Conservation (phyloP, 37 sponge, comb jelly and placozoan species). For the Aphrocallistes beatrix region DNA sequence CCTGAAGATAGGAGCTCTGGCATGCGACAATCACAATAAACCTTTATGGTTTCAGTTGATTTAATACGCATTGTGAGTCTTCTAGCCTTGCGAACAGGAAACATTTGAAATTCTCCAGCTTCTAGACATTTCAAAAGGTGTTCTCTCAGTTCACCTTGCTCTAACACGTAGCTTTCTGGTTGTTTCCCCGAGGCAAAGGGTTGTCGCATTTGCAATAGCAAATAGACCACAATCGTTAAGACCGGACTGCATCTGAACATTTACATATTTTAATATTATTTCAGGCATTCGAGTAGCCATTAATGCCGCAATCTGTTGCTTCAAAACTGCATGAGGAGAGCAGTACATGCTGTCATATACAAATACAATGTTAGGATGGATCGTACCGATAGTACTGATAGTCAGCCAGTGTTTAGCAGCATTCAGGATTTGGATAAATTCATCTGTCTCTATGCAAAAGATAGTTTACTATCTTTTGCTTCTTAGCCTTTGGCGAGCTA, state of each 20-base stretch:
- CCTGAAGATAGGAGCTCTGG: neutral
- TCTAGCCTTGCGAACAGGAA: neutral
- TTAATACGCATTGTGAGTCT: neutral
- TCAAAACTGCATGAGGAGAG: neutral
- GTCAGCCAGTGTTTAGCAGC: slow-evolving; percentile 28
- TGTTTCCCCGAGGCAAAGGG: slow-evolving; percentile 20
- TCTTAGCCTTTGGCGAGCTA: neutral
- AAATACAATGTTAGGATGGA: slow-evolving; percentile 15
- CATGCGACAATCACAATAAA: slow-evolving; percentile 18
- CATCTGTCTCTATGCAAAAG: neutral
- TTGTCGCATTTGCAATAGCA: slow-evolving; percentile 22
- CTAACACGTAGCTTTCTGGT: neutral
- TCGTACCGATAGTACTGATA: slow-evolving; percentile 7
- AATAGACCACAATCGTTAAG: slow-evolving; percentile 24
- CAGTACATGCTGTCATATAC: slow-evolving; percentile 10
- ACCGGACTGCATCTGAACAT: slow-evolving; percentile 30
- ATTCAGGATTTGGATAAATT: slow-evolving; percentile 23
- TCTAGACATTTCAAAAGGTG: slow-evolving; percentile 20
- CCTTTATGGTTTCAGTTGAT: neutral
- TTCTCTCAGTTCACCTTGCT: neutral
- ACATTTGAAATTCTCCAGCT: neutral
- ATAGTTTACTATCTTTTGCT: neutral
- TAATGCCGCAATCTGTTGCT: slow-evolving; percentile 27
- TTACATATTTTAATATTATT: slow-evolving; percentile 15
- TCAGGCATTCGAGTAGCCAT: slow-evolving; percentile 6